These are phyloP conservation scores for Ectropis crepuscularia DNA, from an alignment of 2,888 invertebrate genomes.

Conservation along the genomic window DNA sequence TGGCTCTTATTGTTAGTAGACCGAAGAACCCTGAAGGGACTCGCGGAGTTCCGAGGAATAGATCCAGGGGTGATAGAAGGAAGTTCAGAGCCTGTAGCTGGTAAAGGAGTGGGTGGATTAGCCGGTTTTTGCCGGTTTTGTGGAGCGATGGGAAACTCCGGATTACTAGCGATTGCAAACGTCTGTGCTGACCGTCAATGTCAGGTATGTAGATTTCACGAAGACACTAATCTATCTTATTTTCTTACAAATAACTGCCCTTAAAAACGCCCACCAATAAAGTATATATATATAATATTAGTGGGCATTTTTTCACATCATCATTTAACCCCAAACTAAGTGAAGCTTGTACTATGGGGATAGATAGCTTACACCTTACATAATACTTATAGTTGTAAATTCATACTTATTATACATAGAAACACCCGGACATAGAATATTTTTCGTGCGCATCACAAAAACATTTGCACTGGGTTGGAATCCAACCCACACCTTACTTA, in stretches of 20 bases:
- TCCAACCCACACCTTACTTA: too few relatives aligned
- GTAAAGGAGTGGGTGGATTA: slow-evolving; percentile 67
- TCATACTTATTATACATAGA: too few relatives aligned
- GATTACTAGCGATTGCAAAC: slow-evolving; percentile 95
- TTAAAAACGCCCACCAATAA: too few relatives aligned
- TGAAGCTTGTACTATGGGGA: too few relatives aligned
- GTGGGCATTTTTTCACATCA: too few relatives aligned
- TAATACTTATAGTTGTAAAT: too few relatives aligned
- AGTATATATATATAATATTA: not conserved
- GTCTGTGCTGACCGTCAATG: slow-evolving; percentile 98
- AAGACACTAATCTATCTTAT: not conserved
- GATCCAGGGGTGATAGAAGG: slow-evolving; percentile 57
- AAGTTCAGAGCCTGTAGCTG: slow-evolving; percentile 30
- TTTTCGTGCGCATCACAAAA: too few relatives aligned
- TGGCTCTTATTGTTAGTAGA: slow-evolving; percentile 98
- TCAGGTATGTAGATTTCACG: slow-evolving; percentile 82
- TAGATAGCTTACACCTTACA: too few relatives aligned
- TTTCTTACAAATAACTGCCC: not conserved
- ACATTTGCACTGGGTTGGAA: too few relatives aligned
- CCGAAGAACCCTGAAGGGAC: slow-evolving; percentile 94
- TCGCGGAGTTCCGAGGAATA: slow-evolving; percentile 94
- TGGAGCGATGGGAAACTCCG: slow-evolving; percentile 92
- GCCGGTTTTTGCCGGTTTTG: slow-evolving; percentile 95
- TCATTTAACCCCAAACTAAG: too few relatives aligned
- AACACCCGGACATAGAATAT: too few relatives aligned